Base-by-base conservation (phyloP, 2,113 vertebrate species). In the Mirza zaza region DNA sequence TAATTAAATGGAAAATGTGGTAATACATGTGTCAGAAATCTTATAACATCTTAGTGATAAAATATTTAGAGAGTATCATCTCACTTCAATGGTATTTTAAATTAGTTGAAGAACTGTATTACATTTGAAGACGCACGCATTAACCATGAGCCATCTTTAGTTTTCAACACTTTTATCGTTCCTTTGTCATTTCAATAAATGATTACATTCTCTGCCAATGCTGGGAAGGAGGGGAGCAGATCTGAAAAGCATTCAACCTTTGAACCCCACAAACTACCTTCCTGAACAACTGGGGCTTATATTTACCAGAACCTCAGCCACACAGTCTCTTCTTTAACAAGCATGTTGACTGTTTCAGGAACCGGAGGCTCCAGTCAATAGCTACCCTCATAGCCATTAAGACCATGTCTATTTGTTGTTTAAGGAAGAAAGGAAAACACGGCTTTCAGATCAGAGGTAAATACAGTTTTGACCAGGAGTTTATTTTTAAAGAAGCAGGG, bases 41-140 rank as follows among this genome's bases (percentile, higher is more conserved):
- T n/a, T 57, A 34, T 13, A 86, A 68, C 75, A 61, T 97, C 97
- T 95, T 55, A 70, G 91, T 91, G 95, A 97, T 91, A 92, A 98
- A 97, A 97, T 97, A 98, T 96, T 98, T 97, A 97, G 59, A 97
- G 82, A 96, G 84, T 45, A 76, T 75, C 70, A 50, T 94, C 55
- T 97, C 87, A 87, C 32, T 94, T 97, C 96, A 86, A 7, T 97
- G 84, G 82, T 65, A 87, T 95, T 98, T 98, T 94, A 96, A 97
- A 97, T 97, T 70, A 98, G 93, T 36, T 76, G 90, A 95, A 92
- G 92, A 96, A 76, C 39, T 34, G 48, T 63, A 79, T 81, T 83
- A 29, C 82, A 61, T 96, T 95, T 82, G 70, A 97, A 98, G 95
- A 89, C 52, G 36, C 25, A 70, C 92, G 65, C 8, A 65, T 95